Evolutionary conservation across 2,888 invertebrate genomes (phyloP).

Genomic region (Agrotis clavis): DNA sequence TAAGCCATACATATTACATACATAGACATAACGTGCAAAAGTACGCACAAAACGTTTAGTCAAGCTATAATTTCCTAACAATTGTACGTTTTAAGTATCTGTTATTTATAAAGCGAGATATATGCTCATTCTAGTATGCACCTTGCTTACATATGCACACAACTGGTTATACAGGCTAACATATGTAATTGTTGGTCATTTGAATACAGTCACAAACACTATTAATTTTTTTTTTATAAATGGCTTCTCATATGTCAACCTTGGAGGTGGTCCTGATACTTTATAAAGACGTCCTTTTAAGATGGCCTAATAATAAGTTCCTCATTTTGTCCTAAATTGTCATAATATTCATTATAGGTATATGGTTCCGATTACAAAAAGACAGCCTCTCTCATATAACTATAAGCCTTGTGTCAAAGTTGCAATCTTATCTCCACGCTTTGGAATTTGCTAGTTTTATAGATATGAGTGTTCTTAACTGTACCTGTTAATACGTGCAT

Average conservation of each 20-base stretch:
- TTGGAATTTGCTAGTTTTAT: background rate
- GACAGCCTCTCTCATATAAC: too few species aligned
- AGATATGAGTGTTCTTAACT: background rate
- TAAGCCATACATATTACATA: constrained; percentile 17
- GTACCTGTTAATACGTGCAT: constrained; percentile 6
- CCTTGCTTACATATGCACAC: constrained; percentile 40
- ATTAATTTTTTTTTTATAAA: background rate
- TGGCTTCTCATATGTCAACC: too few species aligned
- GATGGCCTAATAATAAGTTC: too few species aligned
- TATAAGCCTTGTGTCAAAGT: too few species aligned
- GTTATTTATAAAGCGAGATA: constrained; percentile 45
- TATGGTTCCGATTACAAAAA: too few species aligned
- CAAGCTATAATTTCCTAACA: constrained; percentile 49
- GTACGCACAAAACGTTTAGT: constrained; percentile 33
- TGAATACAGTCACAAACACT: background rate
- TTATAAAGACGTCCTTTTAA: too few species aligned
- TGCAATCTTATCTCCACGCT: background rate
- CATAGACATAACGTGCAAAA: constrained; percentile 23
- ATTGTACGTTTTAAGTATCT: constrained; percentile 44
- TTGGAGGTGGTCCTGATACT: too few species aligned
- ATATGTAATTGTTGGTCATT: constrained; percentile 41
- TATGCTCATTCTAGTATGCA: constrained; percentile 34
- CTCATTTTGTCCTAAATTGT: too few species aligned
- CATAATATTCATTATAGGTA: too few species aligned
- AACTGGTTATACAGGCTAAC: constrained; percentile 47